Percentiles rank a stretch among this genome's conserved stretches.
phyloP scores from a whole-genome alignment of 2,113 vertebrate genomes.

The Gambusia affinis region DNA sequence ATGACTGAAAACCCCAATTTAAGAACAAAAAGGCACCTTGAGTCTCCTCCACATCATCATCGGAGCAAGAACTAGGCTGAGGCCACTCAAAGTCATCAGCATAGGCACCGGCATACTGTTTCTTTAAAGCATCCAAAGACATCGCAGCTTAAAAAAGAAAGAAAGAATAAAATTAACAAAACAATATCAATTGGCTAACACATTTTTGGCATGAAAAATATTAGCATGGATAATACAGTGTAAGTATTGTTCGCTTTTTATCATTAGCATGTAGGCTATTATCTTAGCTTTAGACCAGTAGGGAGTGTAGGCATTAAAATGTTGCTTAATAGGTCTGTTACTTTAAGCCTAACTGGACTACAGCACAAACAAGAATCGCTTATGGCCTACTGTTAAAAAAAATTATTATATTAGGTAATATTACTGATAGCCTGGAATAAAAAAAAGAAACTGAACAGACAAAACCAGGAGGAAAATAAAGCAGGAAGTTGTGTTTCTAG shows the following conservation, averaged over 20 bases:
- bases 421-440: no score
- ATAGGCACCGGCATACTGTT: constrained; percentile 94
- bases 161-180: background rate
- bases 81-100: constrained; percentile 90
- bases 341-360: no score
- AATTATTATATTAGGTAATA: no score
- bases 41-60: constrained; percentile 87
- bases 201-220: background rate
- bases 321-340: no score
- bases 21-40: constrained; percentile 57
- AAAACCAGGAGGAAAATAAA: no score
- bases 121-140: constrained; percentile 88
- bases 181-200: background rate
- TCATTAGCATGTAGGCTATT: background rate
- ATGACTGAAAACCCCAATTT: background rate
- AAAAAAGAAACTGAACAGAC: no score
- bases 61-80: constrained; percentile 80
- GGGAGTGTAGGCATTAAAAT: no score
- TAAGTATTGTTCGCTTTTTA: background rate
- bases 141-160: constrained; percentile 83
- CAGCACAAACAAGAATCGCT: no score
- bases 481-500: no score
- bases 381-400: no score
- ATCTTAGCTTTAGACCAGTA: background rate
- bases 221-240: background rate